Evolutionary conservation across 2,113 vertebrate species (phyloP).

Genomic region (Meleagris gallopavo): DNA sequence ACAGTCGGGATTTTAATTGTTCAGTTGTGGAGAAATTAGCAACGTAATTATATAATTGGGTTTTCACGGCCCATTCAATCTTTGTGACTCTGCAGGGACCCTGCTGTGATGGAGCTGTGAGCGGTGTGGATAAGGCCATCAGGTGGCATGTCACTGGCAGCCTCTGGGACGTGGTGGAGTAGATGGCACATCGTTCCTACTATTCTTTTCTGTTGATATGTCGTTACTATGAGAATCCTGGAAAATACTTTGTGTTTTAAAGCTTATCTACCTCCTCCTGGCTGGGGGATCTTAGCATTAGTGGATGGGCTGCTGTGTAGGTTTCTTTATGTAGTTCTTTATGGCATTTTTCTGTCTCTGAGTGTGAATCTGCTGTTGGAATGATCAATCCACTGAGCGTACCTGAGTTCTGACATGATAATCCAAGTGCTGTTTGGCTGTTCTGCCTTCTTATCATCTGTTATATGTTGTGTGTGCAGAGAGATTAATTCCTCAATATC

Average conservation of each 20-base stretch:
- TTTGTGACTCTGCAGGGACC: background rate
- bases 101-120: background rate
- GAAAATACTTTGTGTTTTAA: background rate
- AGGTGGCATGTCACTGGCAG: background rate
- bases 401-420: background rate
- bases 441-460: conserved; percentile 9
- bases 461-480: background rate
- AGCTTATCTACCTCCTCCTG: background rate
- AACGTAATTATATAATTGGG: background rate
- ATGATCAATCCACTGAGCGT: background rate
- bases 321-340: background rate
- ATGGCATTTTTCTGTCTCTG: background rate
- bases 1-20: background rate
- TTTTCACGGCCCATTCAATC: background rate
- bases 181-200: background rate
- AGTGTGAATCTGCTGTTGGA: background rate
- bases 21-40: background rate
- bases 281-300: background rate
- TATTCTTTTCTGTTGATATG: background rate
- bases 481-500: conserved; percentile 20
- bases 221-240: background rate
- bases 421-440: background rate
- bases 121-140: background rate
- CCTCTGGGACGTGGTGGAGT: background rate
- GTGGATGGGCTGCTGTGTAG: background rate